phyloP scores from a whole-genome alignment of 1,140 invertebrate genomes.

The Acromyrmex echinatior region DNA sequence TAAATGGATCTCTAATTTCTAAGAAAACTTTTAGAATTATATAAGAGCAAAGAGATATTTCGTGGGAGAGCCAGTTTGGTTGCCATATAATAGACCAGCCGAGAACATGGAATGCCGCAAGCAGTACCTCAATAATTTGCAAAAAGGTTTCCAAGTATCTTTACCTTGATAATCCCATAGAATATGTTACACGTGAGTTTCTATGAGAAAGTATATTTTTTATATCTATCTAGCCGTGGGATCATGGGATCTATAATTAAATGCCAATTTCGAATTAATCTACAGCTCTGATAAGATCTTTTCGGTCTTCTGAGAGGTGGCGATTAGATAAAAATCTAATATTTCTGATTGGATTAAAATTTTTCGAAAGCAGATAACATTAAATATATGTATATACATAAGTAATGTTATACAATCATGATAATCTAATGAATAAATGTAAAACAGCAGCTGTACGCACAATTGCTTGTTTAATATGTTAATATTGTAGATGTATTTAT shows the following conservation, averaged over 20 bases:
- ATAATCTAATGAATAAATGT: not conserved
- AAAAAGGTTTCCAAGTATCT: conserved; percentile 86
- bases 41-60: conserved; percentile 96
- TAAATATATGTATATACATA: too few species aligned
- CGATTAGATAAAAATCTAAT: too few species aligned
- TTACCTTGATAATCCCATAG: not conserved
- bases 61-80: conserved; percentile 97
- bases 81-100: conserved; percentile 94
- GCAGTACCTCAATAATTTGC: conserved; percentile 90
- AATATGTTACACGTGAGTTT: not conserved
- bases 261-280: too few species aligned
- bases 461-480: not conserved
- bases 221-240: not conserved
- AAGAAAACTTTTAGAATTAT: conserved; percentile 90
- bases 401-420: too few species aligned
- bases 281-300: too few species aligned
- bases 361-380: too few species aligned
- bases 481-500: not conserved
- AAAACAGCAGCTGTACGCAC: not conserved
- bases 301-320: too few species aligned
- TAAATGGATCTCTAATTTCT: not conserved
- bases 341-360: too few species aligned
- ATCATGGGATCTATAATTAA: too few species aligned
- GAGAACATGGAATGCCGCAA: conserved; percentile 94
- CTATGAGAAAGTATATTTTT: conserved; percentile 21